Conservation (phyloP, 1,140 invertebrate species). For the Thrips palmi region DNA sequence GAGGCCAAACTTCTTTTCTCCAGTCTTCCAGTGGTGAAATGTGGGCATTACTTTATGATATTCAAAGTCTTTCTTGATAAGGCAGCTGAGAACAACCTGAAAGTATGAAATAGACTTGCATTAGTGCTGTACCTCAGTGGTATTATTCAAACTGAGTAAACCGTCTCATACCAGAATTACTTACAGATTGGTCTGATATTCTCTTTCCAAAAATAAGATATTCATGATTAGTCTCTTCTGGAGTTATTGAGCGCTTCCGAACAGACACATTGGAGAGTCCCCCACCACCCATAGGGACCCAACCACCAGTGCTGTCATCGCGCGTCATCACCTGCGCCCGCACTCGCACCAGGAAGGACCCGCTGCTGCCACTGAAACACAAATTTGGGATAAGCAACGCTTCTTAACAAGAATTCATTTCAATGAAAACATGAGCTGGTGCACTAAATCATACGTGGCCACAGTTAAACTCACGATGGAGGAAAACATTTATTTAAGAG, state of each 20-base stretch:
- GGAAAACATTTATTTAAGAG: slow-evolving; percentile 6
- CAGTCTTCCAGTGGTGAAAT: slow-evolving; percentile 93
- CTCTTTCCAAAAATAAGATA: slow-evolving; percentile 83
- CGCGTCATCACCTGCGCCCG: slow-evolving; percentile 96
- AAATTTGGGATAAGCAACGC: background rate
- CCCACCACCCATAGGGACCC: slow-evolving; percentile 84
- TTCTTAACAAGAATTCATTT: slow-evolving; percentile 8
- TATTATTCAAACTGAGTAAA: background rate
- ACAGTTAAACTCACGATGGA: background rate
- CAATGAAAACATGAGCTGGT: background rate
- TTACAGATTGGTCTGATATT: slow-evolving; percentile 79
- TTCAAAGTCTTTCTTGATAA: slow-evolving; percentile 87
- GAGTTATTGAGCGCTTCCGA: slow-evolving; percentile 40
- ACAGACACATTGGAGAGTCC: slow-evolving; percentile 84
- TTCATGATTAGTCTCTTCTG: slow-evolving; percentile 39
- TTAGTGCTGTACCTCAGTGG: background rate
- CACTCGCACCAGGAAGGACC: slow-evolving; percentile 82
- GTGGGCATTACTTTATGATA: slow-evolving; percentile 97
- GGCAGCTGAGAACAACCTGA: slow-evolving; percentile 84
- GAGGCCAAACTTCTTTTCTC: slow-evolving; percentile 84
- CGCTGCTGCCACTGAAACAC: slow-evolving; percentile 38
- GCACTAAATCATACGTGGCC: background rate
- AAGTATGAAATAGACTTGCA: slow-evolving; percentile 17
- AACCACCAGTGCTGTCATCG: slow-evolving; percentile 89
- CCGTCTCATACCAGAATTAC: slow-evolving; percentile 17